A percentile compares a stretch with the other conserved stretches of the same genome.
Evolutionary conservation across 1,140 invertebrate genomes (phyloP).

Genomic region (Drosophila seguyi): DNA sequence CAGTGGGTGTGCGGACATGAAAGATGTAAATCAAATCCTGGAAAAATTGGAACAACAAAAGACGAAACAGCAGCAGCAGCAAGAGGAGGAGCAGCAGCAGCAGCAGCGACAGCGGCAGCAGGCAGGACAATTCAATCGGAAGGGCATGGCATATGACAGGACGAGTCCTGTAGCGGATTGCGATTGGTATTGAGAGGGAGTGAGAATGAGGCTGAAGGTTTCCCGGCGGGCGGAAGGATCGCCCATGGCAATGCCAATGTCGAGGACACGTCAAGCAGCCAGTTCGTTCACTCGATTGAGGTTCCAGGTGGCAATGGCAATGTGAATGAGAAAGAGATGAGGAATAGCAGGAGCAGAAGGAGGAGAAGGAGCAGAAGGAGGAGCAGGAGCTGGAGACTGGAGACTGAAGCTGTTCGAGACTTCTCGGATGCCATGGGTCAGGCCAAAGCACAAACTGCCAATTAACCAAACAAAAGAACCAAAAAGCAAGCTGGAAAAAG

Average conservation of each 20-base stretch:
- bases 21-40: conserved; percentile 49
- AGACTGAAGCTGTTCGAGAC: conserved; percentile 6
- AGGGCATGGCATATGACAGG: conserved; percentile 47
- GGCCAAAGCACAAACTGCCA: conserved; percentile 63
- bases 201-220: not conserved
- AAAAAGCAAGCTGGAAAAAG: not conserved
- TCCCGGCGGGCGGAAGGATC: conserved; percentile 3
- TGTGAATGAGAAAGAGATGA: conserved; percentile 1
- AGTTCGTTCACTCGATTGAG: conserved; percentile 30
- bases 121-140: conserved; percentile 39
- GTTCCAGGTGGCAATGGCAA: conserved; percentile 36
- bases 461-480: conserved; percentile 71
- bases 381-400: not conserved
- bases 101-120: not conserved
- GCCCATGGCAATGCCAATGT: conserved; percentile 31
- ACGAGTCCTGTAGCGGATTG: conserved; percentile 27
- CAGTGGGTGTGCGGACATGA: conserved; percentile 39
- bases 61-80: not conserved
- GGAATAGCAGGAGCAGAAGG: not conserved
- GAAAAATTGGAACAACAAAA: conserved; percentile 49
- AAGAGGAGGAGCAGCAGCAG: not conserved
- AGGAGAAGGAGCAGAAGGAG: not conserved
- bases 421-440: conserved; percentile 25
- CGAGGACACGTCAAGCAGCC: conserved; percentile 49
- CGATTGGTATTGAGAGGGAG: not conserved